Percentiles rank a stretch among this genome's conserved stretches.
Conservation (phyloP, 1,140 invertebrate genomes). For the Heliconius hermathena region DNA sequence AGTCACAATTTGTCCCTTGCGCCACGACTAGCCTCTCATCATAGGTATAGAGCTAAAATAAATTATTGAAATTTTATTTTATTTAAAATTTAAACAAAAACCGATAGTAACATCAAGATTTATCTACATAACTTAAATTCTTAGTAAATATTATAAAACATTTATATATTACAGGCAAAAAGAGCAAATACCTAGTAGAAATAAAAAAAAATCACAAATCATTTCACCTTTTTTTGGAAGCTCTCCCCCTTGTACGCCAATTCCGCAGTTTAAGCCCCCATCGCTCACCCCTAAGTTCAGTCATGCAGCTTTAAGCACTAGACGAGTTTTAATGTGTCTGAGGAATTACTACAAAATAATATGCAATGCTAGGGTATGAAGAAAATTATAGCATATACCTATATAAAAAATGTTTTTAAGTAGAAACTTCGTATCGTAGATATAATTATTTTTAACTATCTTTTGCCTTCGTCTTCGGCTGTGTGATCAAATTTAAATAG, state of each 20-base stretch:
- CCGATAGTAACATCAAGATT: no score
- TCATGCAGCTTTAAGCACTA: background rate
- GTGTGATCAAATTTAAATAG: no score
- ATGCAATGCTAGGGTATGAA: background rate
- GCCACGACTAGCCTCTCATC: no score
- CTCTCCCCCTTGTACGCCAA: background rate
- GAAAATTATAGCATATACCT: background rate
- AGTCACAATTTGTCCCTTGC: no score
- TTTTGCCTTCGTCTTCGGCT: no score
- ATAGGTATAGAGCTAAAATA: no score
- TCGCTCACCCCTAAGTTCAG: constrained; percentile 5
- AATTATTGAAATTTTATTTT: no score
- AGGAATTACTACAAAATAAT: background rate
- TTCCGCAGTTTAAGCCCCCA: background rate
- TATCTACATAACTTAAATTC: no score
- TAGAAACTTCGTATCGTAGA: no score
- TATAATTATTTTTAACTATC: no score
- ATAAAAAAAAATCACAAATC: background rate
- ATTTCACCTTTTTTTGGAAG: background rate
- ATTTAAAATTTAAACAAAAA: no score
- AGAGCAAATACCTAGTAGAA: background rate
- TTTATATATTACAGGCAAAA: background rate
- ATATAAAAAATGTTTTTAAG: background rate
- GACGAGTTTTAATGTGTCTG: background rate
- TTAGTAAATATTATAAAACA: no score